Conservation (phyloP, 2,888 invertebrate genomes). For the Napeogenes inachia region DNA sequence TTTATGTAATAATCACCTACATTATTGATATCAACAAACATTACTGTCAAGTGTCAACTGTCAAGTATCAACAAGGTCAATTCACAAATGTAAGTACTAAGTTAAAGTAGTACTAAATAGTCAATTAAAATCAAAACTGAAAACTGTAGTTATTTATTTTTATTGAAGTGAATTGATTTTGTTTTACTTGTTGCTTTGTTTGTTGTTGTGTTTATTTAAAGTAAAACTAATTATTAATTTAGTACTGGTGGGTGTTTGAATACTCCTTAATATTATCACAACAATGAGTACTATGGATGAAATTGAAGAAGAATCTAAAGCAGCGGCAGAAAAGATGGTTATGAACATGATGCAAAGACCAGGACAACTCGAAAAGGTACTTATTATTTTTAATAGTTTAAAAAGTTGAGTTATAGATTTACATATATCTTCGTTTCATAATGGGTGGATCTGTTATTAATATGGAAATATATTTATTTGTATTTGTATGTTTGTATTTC, state of each 20-base stretch:
- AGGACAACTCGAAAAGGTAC: conserved; percentile 94
- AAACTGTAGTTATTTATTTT: too few species aligned
- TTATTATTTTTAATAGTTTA: neutral
- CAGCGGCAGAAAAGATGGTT: conserved; percentile 88
- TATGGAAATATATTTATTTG: neutral
- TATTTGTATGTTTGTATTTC: too few species aligned
- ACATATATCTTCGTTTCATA: neutral
- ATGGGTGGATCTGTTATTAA: neutral
- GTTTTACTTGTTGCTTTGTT: too few species aligned
- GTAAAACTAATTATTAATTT: neutral
- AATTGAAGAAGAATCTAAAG: conserved; percentile 86
- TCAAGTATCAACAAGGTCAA: neutral
- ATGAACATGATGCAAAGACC: conserved; percentile 95
- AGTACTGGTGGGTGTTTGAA: neutral
- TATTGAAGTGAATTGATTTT: too few species aligned
- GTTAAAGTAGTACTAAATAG: too few species aligned
- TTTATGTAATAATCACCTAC: too few species aligned
- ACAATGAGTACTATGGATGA: conserved; percentile 78
- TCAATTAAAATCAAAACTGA: neutral
- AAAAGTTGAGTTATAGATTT: neutral
- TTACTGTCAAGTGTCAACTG: neutral
- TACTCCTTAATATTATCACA: neutral
- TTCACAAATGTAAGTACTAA: too few species aligned
- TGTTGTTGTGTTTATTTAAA: neutral
- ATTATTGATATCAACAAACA: neutral